A percentile compares a stretch with the other conserved stretches of the same genome.
Evolutionary conservation across 2,113 vertebrate species (phyloP).

Genomic region (Excalfactoria chinensis): DNA sequence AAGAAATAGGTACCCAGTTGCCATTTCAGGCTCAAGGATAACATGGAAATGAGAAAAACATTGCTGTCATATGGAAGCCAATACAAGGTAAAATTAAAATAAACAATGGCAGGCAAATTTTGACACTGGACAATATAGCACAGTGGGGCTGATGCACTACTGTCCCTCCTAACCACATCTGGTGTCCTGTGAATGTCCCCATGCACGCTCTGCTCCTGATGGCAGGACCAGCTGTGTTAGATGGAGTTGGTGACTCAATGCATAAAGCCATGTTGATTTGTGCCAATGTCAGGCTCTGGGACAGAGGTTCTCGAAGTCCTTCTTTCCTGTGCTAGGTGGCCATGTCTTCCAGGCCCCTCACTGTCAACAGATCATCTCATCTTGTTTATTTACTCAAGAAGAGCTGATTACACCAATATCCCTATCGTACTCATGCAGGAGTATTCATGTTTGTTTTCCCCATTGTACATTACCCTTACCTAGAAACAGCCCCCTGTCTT

Average conservation of each 20-base stretch:
- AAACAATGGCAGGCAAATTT: background rate
- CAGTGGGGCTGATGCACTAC: background rate
- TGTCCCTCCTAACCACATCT: background rate
- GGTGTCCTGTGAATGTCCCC: background rate
- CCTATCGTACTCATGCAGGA: background rate
- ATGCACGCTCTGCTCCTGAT: background rate
- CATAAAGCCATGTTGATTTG: background rate
- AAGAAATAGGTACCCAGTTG: background rate
- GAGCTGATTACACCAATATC: background rate
- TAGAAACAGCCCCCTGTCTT: background rate
- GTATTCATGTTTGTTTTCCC: background rate
- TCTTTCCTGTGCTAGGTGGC: background rate
- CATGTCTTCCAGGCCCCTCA: background rate
- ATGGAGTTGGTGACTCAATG: background rate
- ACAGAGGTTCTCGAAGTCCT: background rate
- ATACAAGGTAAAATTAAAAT: background rate
- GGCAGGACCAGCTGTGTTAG: background rate
- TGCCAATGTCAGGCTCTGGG: background rate
- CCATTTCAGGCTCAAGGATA: background rate
- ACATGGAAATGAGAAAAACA: background rate
- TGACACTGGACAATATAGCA: background rate
- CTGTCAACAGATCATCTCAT: background rate
- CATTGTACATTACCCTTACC: background rate
- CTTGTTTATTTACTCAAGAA: background rate
- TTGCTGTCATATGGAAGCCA: background rate